Evolutionary conservation across 2,888 invertebrate species (phyloP), one percentile per base, ranked within the genome.

Genomic region (Ariolimax columbianus): DNA sequence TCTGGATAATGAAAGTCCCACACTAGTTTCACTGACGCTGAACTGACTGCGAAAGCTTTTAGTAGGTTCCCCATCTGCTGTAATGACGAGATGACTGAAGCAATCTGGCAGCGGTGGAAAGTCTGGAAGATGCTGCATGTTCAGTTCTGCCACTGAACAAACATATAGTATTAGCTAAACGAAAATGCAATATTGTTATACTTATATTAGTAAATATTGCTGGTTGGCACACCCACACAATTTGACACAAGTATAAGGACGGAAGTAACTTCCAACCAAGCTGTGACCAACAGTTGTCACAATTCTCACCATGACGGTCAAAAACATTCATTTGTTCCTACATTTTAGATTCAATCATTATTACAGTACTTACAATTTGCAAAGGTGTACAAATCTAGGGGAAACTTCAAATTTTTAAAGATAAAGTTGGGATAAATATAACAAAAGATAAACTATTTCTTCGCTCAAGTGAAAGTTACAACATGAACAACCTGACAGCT

Each of bases 81-180:
- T 73, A 4, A 75, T 51, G 47, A 87, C 70, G 47, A 87, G 83
- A 63, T 85, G 85, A 63, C 85, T 85, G 47, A 87, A 87, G 83
- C 87, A 87, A 33, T 85, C 73, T 1, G 87, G 87, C 4, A 87
- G 75, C 0, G 87, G 87, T 23, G 85, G 86, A 77, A 84, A 82
- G 82, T 86, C 86, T 11, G 79, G 79, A 26, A 47, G 68, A 6
- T 79, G 79, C 19, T 66, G 79, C 79, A 79, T 79, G 11, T 43
- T 66, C 51, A 30, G 30, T 4, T 51, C 47, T 75, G 2, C 3
- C 33, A 33, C 17, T 33, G 14, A 51, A 47, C 55, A 75, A 51
- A 19, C 47, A 75, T 66, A 14, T 66, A 33, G 2, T 30, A n/a
- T n/a, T n/a, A n/a, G 17, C 30, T 30, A 33, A 66, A 66, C 17